These are phyloP conservation scores for Agrenia bidenticulata DNA, from an alignment of 2,888 invertebrate genomes.

Conservation along the genomic window DNA sequence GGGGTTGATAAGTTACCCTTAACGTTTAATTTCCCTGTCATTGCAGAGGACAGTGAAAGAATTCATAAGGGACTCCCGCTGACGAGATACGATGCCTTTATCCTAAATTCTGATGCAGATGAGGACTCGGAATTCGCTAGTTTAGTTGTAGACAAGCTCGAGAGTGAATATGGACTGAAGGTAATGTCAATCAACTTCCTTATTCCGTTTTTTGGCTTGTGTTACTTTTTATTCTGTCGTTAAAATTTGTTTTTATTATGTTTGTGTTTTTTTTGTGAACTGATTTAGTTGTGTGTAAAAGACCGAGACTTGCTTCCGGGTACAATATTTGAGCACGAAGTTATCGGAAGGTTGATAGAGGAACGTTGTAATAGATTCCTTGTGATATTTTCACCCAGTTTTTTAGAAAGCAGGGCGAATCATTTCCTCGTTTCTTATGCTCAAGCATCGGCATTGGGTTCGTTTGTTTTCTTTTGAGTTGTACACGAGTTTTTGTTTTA, in stretches of 20 bases:
- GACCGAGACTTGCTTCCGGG: constrained; percentile 73
- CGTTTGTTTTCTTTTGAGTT: constrained; percentile 39
- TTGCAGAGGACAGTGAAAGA: constrained; percentile 34
- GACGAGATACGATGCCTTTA: constrained; percentile 73
- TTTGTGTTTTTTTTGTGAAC: constrained; percentile 7
- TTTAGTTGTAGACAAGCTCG: constrained; percentile 66
- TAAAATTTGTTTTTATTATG: constrained; percentile 1
- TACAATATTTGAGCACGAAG: constrained; percentile 69
- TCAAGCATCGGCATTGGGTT: constrained; percentile 77
- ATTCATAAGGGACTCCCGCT: constrained; percentile 31
- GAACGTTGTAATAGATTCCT: constrained; percentile 77
- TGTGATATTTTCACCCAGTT: constrained; percentile 74
- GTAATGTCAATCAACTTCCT: constrained; percentile 56
- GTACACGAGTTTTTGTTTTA: no score
- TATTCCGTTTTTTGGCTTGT: neutral
- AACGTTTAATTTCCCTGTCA: neutral
- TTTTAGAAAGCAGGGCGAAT: constrained; percentile 72
- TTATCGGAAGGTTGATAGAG: constrained; percentile 70
- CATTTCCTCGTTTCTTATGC: constrained; percentile 78
- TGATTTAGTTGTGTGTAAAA: constrained; percentile 70
- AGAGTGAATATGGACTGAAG: constrained; percentile 65
- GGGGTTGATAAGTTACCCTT: neutral
- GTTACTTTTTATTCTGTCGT: constrained; percentile 5
- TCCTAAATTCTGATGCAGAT: constrained; percentile 66
- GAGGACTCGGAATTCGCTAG: constrained; percentile 72